Base-by-base conservation (phyloP, 2,888 invertebrate species). In the Amphipoea lucens region DNA sequence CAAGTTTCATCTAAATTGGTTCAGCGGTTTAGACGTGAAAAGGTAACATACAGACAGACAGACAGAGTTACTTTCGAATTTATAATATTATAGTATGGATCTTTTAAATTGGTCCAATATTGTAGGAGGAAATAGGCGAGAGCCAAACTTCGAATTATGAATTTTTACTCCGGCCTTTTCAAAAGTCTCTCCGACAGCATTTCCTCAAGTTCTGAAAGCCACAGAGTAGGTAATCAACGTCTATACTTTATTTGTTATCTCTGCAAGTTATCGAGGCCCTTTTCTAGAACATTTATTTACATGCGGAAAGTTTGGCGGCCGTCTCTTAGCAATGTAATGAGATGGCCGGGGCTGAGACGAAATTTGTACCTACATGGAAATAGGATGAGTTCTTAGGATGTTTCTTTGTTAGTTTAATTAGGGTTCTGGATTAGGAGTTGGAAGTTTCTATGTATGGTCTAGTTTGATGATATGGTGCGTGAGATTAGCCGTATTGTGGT, bases 241-340 rank as follows among this genome's bases (percentile, higher is more conserved):
- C 63, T 42, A 23, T 51, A 60, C 72, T 73, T 67, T 68, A 71
- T 69, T 62, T 74, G 74, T 71, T 86, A 86, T 86, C 78, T 77
- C 14, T 57, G 65, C 76, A 77, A 85, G 67, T 74, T 81, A 85
- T 83, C 54, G 78, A 20, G 54, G 17, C 36, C 67, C 77, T 86
- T 84, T 86, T 76, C 78, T 76, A 20, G 45, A 85, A 72, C 75
- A 78, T 86, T 78, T 84, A 87, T 82, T 79, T 86, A 76, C 82
- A 86, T 82, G 84, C 65, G 79, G 60, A 86, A 83, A 85, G 57
- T 87, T 83, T 57, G n/a, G 60, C 66, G n/a, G 75, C 67, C 14
- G 62, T 23, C 71, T 83, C 83, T 23, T 65, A 54, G 66, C 68
- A 42, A 77, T 76, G 66, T 84, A 84, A 86, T 86, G 76, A 79